Conservation (phyloP, 2,113 vertebrate genomes). For the Propithecus coquereli region DNA sequence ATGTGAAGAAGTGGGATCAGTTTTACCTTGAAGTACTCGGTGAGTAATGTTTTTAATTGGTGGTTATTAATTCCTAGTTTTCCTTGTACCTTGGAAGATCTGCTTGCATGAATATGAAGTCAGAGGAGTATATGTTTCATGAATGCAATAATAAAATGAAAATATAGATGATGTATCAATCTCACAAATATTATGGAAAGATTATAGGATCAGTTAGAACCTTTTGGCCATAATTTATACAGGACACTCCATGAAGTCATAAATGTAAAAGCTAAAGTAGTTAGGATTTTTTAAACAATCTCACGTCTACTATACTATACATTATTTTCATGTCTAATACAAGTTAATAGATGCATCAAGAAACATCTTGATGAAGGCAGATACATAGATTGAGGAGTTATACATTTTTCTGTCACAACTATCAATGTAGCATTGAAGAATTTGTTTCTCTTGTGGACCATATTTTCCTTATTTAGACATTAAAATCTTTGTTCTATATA, state of each 20-base stretch:
- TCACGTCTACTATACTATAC: not conserved
- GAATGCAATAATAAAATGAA: not conserved
- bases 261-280: not conserved
- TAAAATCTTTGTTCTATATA: not conserved
- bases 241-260: not conserved
- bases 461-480: not conserved
- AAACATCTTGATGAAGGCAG: not conserved
- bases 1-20: conserved; percentile 63
- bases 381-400: not conserved
- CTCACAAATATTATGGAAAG: not conserved
- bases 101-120: not conserved
- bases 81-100: not conserved
- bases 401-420: not conserved
- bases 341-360: not conserved
- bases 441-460: not conserved
- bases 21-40: conserved; percentile 77
- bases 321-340: not conserved
- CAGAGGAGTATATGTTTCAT: fast-evolving
- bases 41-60: conserved; percentile 47
- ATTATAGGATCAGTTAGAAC: not conserved
- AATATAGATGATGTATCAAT: not conserved
- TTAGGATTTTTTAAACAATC: not conserved
- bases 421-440: not conserved
- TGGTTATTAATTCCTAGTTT: not conserved
- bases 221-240: no score